phyloP scores from a whole-genome alignment of 2,888 invertebrate genomes.

The Tenthredo livida region DNA sequence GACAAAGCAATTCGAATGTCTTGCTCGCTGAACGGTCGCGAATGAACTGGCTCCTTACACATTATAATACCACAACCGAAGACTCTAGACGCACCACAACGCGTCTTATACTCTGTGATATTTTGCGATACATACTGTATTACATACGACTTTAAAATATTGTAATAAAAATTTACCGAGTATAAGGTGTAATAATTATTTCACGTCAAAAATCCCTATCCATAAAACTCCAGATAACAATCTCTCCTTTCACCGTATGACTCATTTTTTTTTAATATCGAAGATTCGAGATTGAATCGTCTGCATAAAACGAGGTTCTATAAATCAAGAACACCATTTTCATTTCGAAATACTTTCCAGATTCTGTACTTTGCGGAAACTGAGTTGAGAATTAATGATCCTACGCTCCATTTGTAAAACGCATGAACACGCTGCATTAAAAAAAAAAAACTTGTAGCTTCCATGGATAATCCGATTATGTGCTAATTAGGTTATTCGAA shows the following conservation, averaged over 20 bases:
- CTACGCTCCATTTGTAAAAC: not conserved
- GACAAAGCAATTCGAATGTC: constrained; percentile 69
- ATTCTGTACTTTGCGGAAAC: not conserved
- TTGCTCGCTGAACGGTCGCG: constrained; percentile 73
- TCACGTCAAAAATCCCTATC: not conserved
- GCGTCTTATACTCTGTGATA: constrained; percentile 47
- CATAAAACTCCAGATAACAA: not conserved
- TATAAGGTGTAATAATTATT: not conserved
- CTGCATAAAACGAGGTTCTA: not conserved
- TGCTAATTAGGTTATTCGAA: not conserved
- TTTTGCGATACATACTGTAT: constrained; percentile 35
- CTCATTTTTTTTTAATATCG: not conserved
- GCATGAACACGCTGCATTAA: not conserved
- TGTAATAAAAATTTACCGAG: not conserved
- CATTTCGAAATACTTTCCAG: not conserved
- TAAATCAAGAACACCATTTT: not conserved
- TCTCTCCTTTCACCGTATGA: not conserved
- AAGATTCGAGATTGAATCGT: not conserved
- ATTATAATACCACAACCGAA: constrained; percentile 65
- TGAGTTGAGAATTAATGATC: not conserved
- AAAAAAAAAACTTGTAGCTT: not conserved
- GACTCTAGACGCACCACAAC: constrained; percentile 62
- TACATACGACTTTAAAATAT: not conserved
- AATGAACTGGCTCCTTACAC: constrained; percentile 73
- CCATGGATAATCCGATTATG: not conserved